phyloP scores from a whole-genome alignment of 2,888 invertebrate species.

The Epinotia nisella region DNA sequence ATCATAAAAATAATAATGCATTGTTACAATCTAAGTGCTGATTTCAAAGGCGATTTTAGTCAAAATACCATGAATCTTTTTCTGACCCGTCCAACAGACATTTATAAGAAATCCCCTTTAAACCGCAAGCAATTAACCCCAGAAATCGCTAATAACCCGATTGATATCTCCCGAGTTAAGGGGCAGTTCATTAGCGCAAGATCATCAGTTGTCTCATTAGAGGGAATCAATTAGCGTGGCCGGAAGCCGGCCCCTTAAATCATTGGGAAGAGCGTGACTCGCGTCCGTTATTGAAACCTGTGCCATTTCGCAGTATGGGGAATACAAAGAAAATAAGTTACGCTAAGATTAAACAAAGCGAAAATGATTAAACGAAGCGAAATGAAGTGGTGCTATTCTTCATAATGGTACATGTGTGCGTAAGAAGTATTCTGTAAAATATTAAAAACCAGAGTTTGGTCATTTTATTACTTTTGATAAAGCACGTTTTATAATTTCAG shows the following conservation, averaged over 20 bases:
- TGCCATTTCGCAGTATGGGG: conserved; percentile 36
- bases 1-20: too few species aligned
- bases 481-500: neutral
- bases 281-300: conserved; percentile 58
- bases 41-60: neutral
- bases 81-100: neutral
- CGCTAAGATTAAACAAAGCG: neutral
- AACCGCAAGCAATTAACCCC: conserved; percentile 25
- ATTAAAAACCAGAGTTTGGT: neutral
- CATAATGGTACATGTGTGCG: neutral
- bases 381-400: conserved; percentile 4
- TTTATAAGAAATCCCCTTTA: conserved; percentile 12
- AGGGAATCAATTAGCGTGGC: conserved; percentile 49
- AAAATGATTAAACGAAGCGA: neutral
- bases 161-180: conserved; percentile 43
- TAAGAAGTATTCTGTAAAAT: neutral
- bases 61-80: conserved; percentile 7
- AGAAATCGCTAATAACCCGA: conserved; percentile 39
- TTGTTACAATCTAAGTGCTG: too few species aligned
- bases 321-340: conserved; percentile 32
- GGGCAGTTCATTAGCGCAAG: conserved; percentile 49
- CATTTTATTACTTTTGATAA: neutral
- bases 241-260: conserved; percentile 45
- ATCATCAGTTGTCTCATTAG: conserved; percentile 54
- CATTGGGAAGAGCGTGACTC: conserved; percentile 47